Evolutionary conservation across 2,113 vertebrate genomes (phyloP).

Genomic region (Polyodon spathula): DNA sequence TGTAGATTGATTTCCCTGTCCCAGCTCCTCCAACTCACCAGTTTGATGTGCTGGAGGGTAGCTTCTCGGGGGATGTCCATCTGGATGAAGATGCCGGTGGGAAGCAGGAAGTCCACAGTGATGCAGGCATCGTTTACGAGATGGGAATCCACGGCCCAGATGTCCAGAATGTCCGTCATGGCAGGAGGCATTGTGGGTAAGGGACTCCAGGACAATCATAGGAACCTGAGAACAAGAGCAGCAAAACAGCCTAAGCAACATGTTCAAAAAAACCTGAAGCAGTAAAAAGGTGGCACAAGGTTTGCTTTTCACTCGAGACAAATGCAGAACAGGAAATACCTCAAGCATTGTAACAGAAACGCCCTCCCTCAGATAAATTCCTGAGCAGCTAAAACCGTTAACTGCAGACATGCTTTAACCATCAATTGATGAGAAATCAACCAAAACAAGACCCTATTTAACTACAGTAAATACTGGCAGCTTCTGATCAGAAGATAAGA

Average conservation of each 20-base stretch:
- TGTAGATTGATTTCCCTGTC: background rate
- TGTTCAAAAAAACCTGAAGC: background rate
- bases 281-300: too few relatives aligned
- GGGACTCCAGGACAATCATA: constrained; percentile 75
- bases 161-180: constrained; percentile 91
- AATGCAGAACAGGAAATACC: too few relatives aligned
- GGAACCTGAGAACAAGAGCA: constrained; percentile 49
- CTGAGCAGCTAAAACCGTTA: too few relatives aligned
- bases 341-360: too few relatives aligned
- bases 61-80: constrained; percentile 88
- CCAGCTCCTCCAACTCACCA: constrained; percentile 52
- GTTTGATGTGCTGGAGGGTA: constrained; percentile 89
- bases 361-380: too few relatives aligned
- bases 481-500: too few relatives aligned
- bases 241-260: background rate
- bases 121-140: constrained; percentile 73
- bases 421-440: too few relatives aligned
- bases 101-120: constrained; percentile 86
- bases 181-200: constrained; percentile 88
- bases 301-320: too few relatives aligned
- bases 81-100: constrained; percentile 93
- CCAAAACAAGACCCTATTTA: too few relatives aligned
- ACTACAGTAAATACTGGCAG: too few relatives aligned
- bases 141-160: constrained; percentile 87
- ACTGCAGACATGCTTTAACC: too few relatives aligned